A percentile compares a stretch with the other conserved stretches of the same genome.
These are phyloP conservation scores for Drosophila mojavensis DNA, from an alignment of 1,140 invertebrate species.

Conservation along the genomic window DNA sequence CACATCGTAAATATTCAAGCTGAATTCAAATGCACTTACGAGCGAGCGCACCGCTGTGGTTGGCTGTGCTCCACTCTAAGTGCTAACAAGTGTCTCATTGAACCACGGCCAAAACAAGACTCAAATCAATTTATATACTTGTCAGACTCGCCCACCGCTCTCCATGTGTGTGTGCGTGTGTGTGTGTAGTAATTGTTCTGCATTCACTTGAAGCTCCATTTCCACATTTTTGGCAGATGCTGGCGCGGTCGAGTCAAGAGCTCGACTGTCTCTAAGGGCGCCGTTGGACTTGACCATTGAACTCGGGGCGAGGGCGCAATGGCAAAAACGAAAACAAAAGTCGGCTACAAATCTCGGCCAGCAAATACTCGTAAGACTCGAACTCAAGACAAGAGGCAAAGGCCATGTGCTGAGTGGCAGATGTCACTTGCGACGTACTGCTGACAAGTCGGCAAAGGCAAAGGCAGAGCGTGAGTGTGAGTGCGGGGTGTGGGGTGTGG, in stretches of 20 bases:
- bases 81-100: conserved; percentile 68
- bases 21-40: conserved; percentile 66
- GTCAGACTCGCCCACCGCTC: background rate
- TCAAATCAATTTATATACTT: conserved; percentile 70
- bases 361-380: conserved; percentile 20
- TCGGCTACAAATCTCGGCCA: conserved; percentile 60
- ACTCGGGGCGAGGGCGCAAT: conserved; percentile 45
- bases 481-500: conserved; percentile 23
- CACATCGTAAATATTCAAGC: conserved; percentile 74
- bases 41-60: conserved; percentile 12
- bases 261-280: conserved; percentile 7
- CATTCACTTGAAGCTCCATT: conserved; percentile 9
- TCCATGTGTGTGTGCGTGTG: background rate
- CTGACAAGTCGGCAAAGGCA: conserved; percentile 63
- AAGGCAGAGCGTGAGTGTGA: conserved; percentile 1
- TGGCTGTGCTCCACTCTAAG: conserved; percentile 48
- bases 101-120: conserved; percentile 45
- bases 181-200: conserved; percentile 24
- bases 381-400: conserved; percentile 25
- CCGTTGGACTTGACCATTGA: conserved; percentile 65
- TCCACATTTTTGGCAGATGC: conserved; percentile 3
- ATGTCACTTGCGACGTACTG: conserved; percentile 73
- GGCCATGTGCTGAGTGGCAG: conserved; percentile 66
- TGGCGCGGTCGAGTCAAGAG: conserved; percentile 12
- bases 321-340: conserved; percentile 43